Evolutionary conservation across 2,888 invertebrate genomes (phyloP).

Genomic region (Hirtodrosophila cameraria): DNA sequence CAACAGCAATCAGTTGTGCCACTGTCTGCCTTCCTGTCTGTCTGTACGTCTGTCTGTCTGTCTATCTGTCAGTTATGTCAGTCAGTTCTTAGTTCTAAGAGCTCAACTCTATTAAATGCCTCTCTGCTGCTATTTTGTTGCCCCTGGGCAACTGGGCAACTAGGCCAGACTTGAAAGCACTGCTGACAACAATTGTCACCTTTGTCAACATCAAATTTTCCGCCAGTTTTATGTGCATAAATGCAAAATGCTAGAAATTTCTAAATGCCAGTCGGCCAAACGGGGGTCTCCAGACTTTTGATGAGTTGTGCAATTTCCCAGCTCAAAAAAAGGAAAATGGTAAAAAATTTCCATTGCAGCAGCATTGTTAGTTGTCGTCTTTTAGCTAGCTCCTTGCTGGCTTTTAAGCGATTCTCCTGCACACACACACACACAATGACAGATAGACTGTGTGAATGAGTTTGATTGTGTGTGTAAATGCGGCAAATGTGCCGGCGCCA

Average conservation of each 20-base stretch:
- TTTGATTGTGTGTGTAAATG: constrained; percentile 75
- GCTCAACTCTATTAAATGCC: constrained; percentile 31
- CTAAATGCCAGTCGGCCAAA: constrained; percentile 30
- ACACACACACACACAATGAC: constrained; percentile 11
- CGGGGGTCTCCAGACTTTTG: constrained; percentile 61
- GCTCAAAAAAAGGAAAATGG: constrained; percentile 7
- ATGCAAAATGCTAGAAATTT: constrained; percentile 46
- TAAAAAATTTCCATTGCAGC: constrained; percentile 31
- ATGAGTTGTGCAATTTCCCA: constrained; percentile 64
- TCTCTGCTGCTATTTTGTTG: constrained; percentile 11
- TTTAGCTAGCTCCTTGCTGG: constrained; percentile 40
- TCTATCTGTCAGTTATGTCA: constrained; percentile 6
- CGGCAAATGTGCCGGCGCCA: constrained; percentile 68
- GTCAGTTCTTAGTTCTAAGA: constrained; percentile 18
- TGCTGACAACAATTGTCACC: constrained; percentile 72
- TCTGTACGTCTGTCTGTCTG: constrained; percentile 8
- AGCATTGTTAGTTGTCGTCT: constrained; percentile 66
- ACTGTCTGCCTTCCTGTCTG: too few species aligned
- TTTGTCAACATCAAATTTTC: constrained; percentile 76
- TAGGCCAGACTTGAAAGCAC: not conserved
- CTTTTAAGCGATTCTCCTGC: constrained; percentile 63
- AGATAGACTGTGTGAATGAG: constrained; percentile 36
- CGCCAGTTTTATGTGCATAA: constrained; percentile 71
- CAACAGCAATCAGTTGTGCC: constrained; percentile 15
- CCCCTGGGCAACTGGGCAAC: constrained; percentile 1